Percentiles rank a stretch among this genome's conserved stretches.
These are phyloP conservation scores for Cataglyphis rosenhaueri DNA, from an alignment of 2,888 invertebrate genomes.

Conservation along the genomic window DNA sequence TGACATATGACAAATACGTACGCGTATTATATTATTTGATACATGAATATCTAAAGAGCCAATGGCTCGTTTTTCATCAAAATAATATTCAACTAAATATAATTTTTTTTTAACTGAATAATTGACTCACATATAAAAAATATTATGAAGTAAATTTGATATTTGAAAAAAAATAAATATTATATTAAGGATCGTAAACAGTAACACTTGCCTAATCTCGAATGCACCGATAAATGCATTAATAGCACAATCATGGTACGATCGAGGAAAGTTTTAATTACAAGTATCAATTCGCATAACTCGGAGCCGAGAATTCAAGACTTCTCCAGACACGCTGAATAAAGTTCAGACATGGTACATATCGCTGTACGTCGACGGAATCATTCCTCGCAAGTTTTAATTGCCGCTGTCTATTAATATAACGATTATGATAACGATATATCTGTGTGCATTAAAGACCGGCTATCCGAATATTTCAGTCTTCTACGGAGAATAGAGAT, in stretches of 20 bases:
- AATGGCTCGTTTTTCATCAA: conserved; percentile 7
- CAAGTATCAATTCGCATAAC: conserved; percentile 77
- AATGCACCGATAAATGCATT: conserved; percentile 48
- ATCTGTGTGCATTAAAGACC: conserved; percentile 58
- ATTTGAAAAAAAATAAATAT: not conserved
- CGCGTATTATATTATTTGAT: conserved; percentile 41
- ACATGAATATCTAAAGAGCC: conserved; percentile 15
- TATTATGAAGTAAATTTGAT: not conserved
- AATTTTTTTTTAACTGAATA: not conserved
- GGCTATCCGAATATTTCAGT: conserved; percentile 18
- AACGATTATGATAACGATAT: conserved; percentile 61
- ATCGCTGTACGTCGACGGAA: conserved; percentile 58
- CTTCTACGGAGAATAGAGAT: not conserved
- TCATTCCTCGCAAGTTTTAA: conserved; percentile 73
- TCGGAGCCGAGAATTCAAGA: conserved; percentile 63
- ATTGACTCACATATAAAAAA: not conserved
- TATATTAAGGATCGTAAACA: not conserved
- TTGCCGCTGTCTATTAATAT: conserved; percentile 69
- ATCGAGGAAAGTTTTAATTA: conserved; percentile 76
- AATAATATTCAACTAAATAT: not conserved
- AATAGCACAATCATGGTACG: conserved; percentile 65
- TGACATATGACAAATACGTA: not conserved
- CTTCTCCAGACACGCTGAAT: conserved; percentile 64
- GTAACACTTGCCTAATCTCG: not conserved
- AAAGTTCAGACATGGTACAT: conserved; percentile 62